Percentiles rank a stretch among this genome's conserved stretches.
Evolutionary conservation across 2,888 invertebrate species (phyloP).

Genomic region (Muschampia plurimacula): DNA sequence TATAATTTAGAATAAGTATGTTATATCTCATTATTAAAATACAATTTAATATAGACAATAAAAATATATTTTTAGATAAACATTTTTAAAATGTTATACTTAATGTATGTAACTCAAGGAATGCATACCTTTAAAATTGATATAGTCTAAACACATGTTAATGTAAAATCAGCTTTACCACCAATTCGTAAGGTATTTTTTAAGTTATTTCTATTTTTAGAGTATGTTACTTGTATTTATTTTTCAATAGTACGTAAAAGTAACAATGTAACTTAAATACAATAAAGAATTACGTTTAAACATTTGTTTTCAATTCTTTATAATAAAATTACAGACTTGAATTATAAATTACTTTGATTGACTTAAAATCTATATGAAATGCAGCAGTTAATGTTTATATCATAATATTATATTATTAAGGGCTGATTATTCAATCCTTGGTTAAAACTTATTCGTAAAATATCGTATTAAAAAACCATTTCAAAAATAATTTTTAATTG

Average conservation of each 20-base stretch:
- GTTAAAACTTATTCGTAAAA: too few relatives aligned
- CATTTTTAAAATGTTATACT: slow-evolving; percentile 33
- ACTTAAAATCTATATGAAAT: too few relatives aligned
- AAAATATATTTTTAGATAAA: slow-evolving; percentile 47
- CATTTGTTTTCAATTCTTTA: slow-evolving; percentile 9
- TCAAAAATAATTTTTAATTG: too few relatives aligned
- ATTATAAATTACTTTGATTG: too few relatives aligned
- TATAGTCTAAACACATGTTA: not conserved
- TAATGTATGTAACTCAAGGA: slow-evolving; percentile 34
- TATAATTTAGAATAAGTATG: slow-evolving; percentile 42
- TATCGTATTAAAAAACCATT: too few relatives aligned
- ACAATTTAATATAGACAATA: slow-evolving; percentile 43
- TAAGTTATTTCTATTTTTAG: slow-evolving; percentile 26
- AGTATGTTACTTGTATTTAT: slow-evolving; percentile 51
- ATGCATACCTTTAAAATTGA: slow-evolving; percentile 27
- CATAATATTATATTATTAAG: too few relatives aligned
- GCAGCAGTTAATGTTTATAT: too few relatives aligned
- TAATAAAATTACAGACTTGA: not conserved
- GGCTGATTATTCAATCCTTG: too few relatives aligned
- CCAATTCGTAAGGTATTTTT: slow-evolving; percentile 19
- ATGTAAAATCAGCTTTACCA: slow-evolving; percentile 21
- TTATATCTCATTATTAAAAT: slow-evolving; percentile 50
- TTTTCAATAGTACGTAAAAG: slow-evolving; percentile 53
- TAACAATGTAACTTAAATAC: slow-evolving; percentile 53
- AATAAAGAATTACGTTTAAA: slow-evolving; percentile 42